phyloP scores from a whole-genome alignment of 2,797 vertebrate genomes.

The Peromyscus attwateri region DNA sequence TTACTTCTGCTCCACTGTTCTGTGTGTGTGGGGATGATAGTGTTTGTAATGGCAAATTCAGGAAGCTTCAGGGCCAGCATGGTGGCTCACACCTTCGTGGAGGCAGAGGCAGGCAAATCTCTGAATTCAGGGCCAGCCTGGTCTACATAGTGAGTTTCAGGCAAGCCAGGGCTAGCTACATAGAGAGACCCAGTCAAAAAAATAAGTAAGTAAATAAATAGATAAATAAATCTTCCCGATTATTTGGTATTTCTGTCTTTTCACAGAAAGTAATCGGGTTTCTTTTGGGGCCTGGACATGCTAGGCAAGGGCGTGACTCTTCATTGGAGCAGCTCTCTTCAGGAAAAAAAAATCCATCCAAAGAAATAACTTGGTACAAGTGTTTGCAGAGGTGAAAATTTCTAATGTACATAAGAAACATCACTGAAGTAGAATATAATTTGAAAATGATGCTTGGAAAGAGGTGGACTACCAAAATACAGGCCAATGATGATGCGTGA shows the following conservation, averaged over 20 bases:
- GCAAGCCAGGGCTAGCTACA: background rate
- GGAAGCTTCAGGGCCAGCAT: background rate
- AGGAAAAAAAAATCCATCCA: background rate
- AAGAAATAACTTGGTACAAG: background rate
- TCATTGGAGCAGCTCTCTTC: constrained; percentile 45
- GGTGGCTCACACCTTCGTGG: background rate
- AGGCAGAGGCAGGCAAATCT: background rate
- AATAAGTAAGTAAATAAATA: background rate
- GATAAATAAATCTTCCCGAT: constrained; percentile 29
- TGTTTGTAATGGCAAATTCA: background rate
- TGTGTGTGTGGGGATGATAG: background rate
- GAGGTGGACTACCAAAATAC: background rate
- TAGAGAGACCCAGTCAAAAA: background rate
- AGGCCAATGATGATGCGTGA: background rate
- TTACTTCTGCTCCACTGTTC: background rate
- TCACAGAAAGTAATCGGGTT: constrained; percentile 53
- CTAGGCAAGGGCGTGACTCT: constrained; percentile 2
- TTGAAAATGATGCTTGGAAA: background rate
- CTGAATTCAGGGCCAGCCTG: background rate
- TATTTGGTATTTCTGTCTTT: constrained; percentile 66
- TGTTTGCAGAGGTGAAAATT: too few relatives aligned
- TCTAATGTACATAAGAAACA: too few relatives aligned
- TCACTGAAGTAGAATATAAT: too few relatives aligned
- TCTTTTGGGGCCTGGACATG: constrained; percentile 37
- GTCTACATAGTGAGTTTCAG: too few relatives aligned